Evolutionary conservation across 1,140 invertebrate species (phyloP).

Genomic region (Pogonomyrmex barbatus): DNA sequence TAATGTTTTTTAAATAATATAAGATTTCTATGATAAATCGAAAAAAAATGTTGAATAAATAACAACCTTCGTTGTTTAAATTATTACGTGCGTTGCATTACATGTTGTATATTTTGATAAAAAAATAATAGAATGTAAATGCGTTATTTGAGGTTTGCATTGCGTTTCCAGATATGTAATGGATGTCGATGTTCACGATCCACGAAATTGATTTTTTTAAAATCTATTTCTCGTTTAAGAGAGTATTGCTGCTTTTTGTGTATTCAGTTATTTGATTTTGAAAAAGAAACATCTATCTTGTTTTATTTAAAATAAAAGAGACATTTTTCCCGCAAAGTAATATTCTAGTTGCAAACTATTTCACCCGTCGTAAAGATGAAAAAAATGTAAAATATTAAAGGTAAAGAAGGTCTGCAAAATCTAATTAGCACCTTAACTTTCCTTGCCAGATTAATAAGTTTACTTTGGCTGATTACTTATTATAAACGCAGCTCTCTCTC

Average conservation of each 20-base stretch:
- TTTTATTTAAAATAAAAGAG: constrained; percentile 34
- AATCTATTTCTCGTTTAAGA: constrained; percentile 40
- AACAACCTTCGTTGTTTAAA: background rate
- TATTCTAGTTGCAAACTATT: background rate
- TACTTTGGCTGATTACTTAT: constrained; percentile 42
- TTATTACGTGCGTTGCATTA: background rate
- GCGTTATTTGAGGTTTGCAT: background rate
- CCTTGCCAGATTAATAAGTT: constrained; percentile 45
- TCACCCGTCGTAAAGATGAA: background rate
- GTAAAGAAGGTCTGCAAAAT: constrained; percentile 29
- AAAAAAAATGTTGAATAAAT: background rate
- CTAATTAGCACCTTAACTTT: constrained; percentile 53
- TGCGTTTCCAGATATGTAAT: background rate
- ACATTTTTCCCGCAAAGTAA: background rate
- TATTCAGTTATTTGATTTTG: constrained; percentile 17
- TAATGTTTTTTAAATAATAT: background rate
- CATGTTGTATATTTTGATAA: background rate
- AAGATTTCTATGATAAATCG: too few species aligned
- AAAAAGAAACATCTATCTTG: constrained; percentile 1
- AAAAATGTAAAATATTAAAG: constrained; percentile 30
- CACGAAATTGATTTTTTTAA: constrained; percentile 23
- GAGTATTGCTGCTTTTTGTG: constrained; percentile 13
- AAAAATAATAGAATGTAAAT: background rate
- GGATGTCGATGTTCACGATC: background rate
- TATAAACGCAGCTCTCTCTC: constrained; percentile 12